These are phyloP conservation scores for Serripes groenlandicus DNA, from an alignment of 2,888 invertebrate species.

Conservation along the genomic window DNA sequence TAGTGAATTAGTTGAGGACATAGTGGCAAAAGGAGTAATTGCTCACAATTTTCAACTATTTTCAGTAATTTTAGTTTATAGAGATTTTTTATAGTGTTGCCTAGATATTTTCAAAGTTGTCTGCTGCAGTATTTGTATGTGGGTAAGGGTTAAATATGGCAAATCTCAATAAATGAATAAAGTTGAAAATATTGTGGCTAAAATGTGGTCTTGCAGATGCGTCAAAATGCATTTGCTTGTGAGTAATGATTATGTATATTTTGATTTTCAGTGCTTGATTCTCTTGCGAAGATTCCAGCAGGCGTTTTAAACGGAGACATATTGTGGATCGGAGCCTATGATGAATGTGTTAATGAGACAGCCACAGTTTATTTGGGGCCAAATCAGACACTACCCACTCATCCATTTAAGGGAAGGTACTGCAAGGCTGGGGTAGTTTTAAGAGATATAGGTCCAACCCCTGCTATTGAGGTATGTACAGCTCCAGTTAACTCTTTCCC, in stretches of 20 bases:
- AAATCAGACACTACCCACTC: constrained; percentile 42
- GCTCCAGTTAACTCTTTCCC: neutral
- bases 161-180: no score
- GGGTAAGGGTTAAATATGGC: no score
- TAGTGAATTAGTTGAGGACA: no score
- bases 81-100: no score
- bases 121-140: no score
- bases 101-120: no score
- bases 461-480: constrained; percentile 34
- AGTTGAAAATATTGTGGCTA: no score
- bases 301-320: constrained; percentile 59
- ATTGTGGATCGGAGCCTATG: constrained; percentile 61
- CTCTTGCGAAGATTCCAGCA: constrained; percentile 53
- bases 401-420: constrained; percentile 62
- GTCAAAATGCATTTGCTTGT: neutral
- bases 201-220: no score
- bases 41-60: no score
- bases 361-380: constrained; percentile 46
- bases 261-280: constrained; percentile 55
- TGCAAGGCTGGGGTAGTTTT: constrained; percentile 53
- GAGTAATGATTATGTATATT: neutral
- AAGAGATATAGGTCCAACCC: neutral
- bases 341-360: constrained; percentile 65
- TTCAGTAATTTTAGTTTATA: no score
- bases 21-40: no score